Evolutionary conservation across 2,797 vertebrate species (phyloP).

Genomic region (Denticeps clupeoides): DNA sequence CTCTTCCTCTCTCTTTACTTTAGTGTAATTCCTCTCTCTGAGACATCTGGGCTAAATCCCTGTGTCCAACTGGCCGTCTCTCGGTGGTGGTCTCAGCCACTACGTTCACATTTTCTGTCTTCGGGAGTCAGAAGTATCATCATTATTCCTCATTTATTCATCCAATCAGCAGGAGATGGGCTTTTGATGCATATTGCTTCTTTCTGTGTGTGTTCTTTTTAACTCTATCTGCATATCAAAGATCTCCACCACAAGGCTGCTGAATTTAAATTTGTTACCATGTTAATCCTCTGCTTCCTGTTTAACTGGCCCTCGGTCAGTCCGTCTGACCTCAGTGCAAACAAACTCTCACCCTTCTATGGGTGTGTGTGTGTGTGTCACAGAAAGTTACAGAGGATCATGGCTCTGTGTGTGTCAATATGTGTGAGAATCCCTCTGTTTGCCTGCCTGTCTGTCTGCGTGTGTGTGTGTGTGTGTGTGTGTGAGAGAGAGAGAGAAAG

Average conservation of each 20-base stretch:
- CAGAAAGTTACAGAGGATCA: not conserved
- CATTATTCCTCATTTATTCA: too few species aligned
- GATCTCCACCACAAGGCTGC: constrained; percentile 2
- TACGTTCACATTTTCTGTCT: too few species aligned
- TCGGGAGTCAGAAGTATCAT: too few species aligned
- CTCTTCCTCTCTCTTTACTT: too few species aligned
- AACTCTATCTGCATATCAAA: constrained; percentile 20
- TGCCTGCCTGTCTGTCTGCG: not conserved
- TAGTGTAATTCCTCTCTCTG: too few species aligned
- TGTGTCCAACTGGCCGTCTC: too few species aligned
- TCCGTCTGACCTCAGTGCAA: too few species aligned
- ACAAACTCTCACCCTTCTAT: not conserved
- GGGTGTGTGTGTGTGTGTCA: not conserved
- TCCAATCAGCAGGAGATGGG: not conserved
- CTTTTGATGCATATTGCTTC: not conserved
- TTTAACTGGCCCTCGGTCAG: too few species aligned
- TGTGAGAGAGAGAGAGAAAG: not conserved
- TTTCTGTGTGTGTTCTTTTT: not conserved
- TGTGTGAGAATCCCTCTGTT: not conserved
- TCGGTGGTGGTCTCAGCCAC: too few species aligned
- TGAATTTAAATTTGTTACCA: constrained; percentile 8
- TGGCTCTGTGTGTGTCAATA: constrained; percentile 1
- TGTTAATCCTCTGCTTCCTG: constrained; percentile 3
- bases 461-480: not conserved
- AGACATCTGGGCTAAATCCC: too few species aligned